These are phyloP conservation scores for Lepidotrigona ventralis DNA, from an alignment of 1,140 invertebrate genomes.

Conservation along the genomic window DNA sequence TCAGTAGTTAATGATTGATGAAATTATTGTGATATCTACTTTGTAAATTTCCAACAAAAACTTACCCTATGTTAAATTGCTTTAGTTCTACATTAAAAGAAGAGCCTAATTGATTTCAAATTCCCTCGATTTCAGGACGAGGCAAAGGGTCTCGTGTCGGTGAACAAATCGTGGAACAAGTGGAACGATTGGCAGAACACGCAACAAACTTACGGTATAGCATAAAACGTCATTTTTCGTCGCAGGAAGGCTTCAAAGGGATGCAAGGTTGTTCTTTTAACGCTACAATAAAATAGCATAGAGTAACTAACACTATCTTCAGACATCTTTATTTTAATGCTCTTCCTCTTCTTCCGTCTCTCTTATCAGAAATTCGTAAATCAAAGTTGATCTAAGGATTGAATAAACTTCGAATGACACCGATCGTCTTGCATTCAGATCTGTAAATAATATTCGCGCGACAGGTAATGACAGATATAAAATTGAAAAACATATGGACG, in stretches of 20 bases:
- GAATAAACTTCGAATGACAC: background rate
- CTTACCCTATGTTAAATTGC: no score
- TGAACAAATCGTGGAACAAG: slow-evolving; percentile 66
- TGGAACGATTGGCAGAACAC: slow-evolving; percentile 66
- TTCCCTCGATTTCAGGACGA: slow-evolving; percentile 63
- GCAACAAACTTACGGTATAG: background rate
- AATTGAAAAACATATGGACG: no score
- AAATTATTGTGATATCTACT: no score
- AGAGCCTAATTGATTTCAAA: background rate
- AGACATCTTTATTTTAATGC: background rate
- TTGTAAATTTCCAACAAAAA: no score
- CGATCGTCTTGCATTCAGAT: slow-evolving; percentile 36
- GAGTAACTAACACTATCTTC: background rate
- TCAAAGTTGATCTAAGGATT: no score
- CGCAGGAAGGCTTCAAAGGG: background rate
- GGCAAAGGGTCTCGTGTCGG: slow-evolving; percentile 59
- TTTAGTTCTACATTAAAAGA: background rate
- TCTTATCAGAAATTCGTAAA: no score
- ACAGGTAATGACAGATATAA: background rate
- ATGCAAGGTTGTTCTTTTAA: background rate
- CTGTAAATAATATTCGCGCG: background rate
- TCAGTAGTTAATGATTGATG: no score
- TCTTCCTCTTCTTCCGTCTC: background rate
- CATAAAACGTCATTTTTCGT: background rate
- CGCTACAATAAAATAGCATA: background rate